Evolutionary conservation across 2,797 vertebrate genomes (phyloP).

Genomic region (Semotilus atromaculatus): DNA sequence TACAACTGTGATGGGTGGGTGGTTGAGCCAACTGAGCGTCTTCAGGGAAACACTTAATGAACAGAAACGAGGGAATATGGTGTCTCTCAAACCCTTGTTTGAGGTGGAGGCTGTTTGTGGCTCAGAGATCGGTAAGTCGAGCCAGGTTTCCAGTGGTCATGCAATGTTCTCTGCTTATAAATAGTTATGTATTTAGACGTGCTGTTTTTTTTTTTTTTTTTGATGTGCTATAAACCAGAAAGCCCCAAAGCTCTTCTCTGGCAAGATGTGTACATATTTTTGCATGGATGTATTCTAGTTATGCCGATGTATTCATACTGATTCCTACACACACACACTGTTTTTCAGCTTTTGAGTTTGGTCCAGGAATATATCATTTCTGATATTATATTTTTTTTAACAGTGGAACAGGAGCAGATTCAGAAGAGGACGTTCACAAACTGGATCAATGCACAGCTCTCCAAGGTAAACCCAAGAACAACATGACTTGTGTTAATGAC

Average conservation of each 20-base stretch:
- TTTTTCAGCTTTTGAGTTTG: not conserved
- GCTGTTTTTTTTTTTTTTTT: constrained; percentile 18
- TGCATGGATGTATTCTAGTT: constrained; percentile 16
- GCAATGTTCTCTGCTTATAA: constrained; percentile 35
- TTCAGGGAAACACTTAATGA: constrained; percentile 3
- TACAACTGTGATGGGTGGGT: not conserved
- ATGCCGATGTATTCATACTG: not conserved
- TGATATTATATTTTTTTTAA: constrained; percentile 31
- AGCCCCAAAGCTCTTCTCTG: constrained; percentile 37
- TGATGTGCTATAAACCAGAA: constrained; percentile 39
- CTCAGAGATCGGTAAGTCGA: constrained; percentile 15
- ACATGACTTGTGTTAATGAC: not conserved
- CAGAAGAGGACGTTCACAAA: constrained; percentile 94
- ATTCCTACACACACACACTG: not conserved
- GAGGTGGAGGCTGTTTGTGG: not conserved
- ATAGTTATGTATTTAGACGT: constrained; percentile 37
- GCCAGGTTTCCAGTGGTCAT: constrained; percentile 43
- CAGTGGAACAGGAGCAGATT: constrained; percentile 89
- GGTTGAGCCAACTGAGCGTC: not conserved
- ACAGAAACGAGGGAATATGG: constrained; percentile 1
- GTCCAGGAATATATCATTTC: not conserved
- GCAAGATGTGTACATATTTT: constrained; percentile 47
- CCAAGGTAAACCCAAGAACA: constrained; percentile 80
- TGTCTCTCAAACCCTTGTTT: constrained; percentile 18
- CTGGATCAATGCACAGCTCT: constrained; percentile 91